phyloP scores from a whole-genome alignment of 2,797 vertebrate species.

The Scomberomorus guttatus region DNA sequence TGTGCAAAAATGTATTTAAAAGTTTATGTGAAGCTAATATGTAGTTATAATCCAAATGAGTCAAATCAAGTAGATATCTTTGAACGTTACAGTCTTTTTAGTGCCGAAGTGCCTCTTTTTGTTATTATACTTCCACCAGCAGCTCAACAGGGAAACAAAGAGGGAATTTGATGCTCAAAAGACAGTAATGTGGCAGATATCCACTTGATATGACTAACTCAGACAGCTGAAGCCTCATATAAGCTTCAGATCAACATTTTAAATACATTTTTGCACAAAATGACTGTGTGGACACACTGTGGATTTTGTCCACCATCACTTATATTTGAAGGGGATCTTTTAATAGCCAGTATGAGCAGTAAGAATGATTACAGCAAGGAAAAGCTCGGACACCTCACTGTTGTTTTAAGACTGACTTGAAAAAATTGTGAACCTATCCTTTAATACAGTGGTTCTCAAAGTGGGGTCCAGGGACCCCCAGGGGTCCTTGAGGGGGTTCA shows the following conservation, averaged over 20 bases:
- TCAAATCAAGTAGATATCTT: background rate
- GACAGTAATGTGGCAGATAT: background rate
- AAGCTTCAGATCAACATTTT: background rate
- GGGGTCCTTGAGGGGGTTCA: too few species aligned
- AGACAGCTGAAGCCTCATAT: background rate
- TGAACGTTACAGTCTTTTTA: background rate
- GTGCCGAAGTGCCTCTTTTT: background rate
- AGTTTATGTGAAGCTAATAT: background rate
- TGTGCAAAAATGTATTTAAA: too few species aligned
- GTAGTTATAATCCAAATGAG: too few species aligned
- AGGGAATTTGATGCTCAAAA: background rate
- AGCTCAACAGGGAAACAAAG: background rate
- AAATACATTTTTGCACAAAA: too few species aligned
- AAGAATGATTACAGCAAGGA: background rate
- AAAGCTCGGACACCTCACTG: background rate
- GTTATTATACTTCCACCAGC: background rate
- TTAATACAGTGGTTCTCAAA: background rate
- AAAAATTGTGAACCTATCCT: background rate
- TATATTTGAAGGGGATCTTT: background rate
- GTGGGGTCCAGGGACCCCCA: too few species aligned
- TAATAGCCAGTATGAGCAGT: background rate
- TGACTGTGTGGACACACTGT: too few species aligned
- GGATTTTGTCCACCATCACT: background rate
- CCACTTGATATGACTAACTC: background rate
- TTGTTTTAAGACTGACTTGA: background rate